phyloP scores from a whole-genome alignment of 2,797 vertebrate species.

The Acanthurus leucopareius region DNA sequence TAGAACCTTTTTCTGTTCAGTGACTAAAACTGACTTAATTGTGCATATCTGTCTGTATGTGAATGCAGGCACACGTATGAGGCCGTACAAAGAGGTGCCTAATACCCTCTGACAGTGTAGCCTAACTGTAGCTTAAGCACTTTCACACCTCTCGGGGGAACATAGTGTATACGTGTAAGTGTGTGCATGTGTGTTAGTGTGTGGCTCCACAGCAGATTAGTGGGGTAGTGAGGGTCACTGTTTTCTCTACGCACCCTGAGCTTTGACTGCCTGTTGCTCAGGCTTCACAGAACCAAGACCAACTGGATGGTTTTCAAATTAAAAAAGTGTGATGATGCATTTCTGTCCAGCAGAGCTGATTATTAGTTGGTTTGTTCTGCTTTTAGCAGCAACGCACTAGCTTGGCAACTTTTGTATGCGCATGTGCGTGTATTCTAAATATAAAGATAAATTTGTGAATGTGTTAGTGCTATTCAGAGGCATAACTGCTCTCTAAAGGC shows the following conservation, averaged over 20 bases:
- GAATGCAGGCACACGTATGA: constrained; percentile 16
- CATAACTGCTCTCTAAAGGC: constrained; percentile 7
- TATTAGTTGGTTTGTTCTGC: constrained; percentile 19
- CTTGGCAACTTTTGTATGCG: constrained; percentile 2
- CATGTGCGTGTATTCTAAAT: constrained; percentile 23
- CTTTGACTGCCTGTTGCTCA: constrained; percentile 45
- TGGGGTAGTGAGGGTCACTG: constrained; percentile 21
- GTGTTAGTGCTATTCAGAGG: constrained; percentile 25
- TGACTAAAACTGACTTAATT: constrained; percentile 21
- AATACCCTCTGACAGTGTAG: constrained; percentile 38
- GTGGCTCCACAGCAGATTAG: constrained; percentile 26
- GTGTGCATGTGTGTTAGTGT: constrained; percentile 9
- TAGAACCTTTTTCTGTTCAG: constrained; percentile 13
- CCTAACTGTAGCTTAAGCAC: constrained; percentile 49
- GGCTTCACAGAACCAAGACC: constrained; percentile 19
- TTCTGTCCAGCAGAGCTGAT: constrained; percentile 1
- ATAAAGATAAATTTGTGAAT: constrained; percentile 10
- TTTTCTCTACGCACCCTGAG: constrained; percentile 2
- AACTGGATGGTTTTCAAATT: constrained; percentile 21
- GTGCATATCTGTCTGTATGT: constrained; percentile 9
- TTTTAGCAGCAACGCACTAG: constrained; percentile 1
- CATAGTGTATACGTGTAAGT: constrained; percentile 15
- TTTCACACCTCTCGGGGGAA: constrained; percentile 47
- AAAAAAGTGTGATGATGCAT: constrained; percentile 15
- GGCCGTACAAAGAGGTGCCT: constrained; percentile 1